Evolutionary conservation across 2,113 vertebrate species (phyloP).

Genomic region (Microcebus ravelobensis): DNA sequence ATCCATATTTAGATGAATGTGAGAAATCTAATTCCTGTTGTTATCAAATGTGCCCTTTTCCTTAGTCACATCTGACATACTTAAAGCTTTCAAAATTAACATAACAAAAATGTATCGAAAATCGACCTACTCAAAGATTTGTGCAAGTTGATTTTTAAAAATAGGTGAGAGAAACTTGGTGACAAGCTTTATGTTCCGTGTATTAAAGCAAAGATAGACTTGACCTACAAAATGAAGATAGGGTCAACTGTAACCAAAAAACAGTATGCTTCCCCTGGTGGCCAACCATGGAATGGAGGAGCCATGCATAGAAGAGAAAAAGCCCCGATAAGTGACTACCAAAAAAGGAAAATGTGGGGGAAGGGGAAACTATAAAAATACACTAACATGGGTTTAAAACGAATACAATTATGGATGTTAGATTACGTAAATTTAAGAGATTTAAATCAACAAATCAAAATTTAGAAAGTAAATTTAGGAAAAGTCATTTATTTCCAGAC

Average conservation of each 20-base stretch:
- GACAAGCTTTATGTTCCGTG: conserved; percentile 60
- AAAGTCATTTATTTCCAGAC: background rate
- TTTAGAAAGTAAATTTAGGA: background rate
- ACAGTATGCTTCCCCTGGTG: conserved; percentile 77
- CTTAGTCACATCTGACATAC: background rate
- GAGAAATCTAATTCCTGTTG: background rate
- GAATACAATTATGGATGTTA: background rate
- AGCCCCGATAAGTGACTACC: conserved; percentile 44
- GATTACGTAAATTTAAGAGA: background rate
- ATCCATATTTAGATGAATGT: background rate
- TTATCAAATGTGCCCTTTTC: background rate
- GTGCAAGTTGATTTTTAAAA: conserved; percentile 3
- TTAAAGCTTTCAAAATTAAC: conserved; percentile 14
- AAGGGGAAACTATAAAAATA: background rate
- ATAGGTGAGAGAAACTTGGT: conserved; percentile 50
- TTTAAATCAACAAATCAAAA: background rate
- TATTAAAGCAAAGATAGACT: conserved; percentile 67
- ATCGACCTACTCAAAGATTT: conserved; percentile 11
- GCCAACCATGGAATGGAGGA: conserved; percentile 74
- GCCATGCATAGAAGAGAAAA: background rate
- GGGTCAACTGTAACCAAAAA: conserved; percentile 83
- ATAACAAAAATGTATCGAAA: conserved; percentile 2
- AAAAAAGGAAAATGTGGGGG: conserved; percentile 41
- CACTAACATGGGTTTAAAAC: background rate
- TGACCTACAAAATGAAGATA: conserved; percentile 86